phyloP scores from a whole-genome alignment of 1,140 invertebrate species.

The Lethrus apterus region DNA sequence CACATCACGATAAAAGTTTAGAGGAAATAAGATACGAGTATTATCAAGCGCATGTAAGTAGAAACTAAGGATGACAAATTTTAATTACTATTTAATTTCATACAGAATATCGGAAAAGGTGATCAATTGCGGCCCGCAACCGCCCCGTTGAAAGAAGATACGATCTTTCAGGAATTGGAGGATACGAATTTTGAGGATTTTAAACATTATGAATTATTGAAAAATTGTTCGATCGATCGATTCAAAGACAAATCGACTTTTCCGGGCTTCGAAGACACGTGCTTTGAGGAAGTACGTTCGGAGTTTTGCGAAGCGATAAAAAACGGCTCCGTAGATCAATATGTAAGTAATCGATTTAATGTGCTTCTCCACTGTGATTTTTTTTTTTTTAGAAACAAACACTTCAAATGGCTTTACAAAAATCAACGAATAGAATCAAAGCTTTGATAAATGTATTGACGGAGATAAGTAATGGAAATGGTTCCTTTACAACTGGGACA shows the following conservation, averaged over 20 bases:
- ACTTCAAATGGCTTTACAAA: slow-evolving; percentile 48
- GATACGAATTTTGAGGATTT: too few species aligned
- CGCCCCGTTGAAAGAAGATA: too few species aligned
- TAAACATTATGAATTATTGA: too few species aligned
- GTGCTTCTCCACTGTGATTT: slow-evolving; percentile 19
- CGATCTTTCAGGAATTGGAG: too few species aligned
- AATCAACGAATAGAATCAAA: slow-evolving; percentile 46
- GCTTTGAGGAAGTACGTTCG: slow-evolving; percentile 56
- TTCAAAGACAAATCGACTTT: slow-evolving; percentile 54
- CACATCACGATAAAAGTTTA: too few species aligned
- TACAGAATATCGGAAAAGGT: too few species aligned
- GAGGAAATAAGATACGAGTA: too few species aligned
- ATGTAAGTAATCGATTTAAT: slow-evolving; percentile 41
- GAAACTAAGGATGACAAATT: too few species aligned
- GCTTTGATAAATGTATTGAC: slow-evolving; percentile 40
- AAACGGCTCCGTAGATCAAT: slow-evolving; percentile 50
- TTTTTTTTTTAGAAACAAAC: slow-evolving; percentile 47
- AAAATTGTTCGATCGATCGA: too few species aligned
- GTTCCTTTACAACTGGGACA: slow-evolving; percentile 1
- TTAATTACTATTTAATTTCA: too few species aligned
- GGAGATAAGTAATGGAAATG: slow-evolving; percentile 27
- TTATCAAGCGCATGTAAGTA: too few species aligned
- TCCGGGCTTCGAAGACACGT: slow-evolving; percentile 55
- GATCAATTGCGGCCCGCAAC: too few species aligned
- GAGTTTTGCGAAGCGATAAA: slow-evolving; percentile 55